Percentiles rank a stretch among this genome's conserved stretches.
Conservation (phyloP, 92 coral and sea anemone genomes). For the Palythoa caribaeorum region DNA sequence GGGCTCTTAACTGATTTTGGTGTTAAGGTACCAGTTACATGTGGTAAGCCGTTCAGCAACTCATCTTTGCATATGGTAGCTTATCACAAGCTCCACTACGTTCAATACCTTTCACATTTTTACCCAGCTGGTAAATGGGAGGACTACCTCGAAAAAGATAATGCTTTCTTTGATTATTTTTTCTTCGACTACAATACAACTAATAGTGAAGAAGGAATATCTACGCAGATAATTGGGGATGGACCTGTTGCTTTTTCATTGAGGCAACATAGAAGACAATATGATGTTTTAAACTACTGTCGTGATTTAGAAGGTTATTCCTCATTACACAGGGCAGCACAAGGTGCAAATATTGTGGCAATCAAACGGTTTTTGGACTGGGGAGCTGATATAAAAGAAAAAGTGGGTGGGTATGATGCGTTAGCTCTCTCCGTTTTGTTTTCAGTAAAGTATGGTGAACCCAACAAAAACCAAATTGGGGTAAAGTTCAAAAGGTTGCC, state of each 20-base stretch:
- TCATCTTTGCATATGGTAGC: constrained; percentile 59
- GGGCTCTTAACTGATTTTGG: constrained; percentile 42
- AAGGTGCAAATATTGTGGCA: constrained; percentile 71
- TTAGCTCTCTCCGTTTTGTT: constrained; percentile 39
- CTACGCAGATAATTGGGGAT: constrained; percentile 14
- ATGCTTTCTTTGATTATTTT: constrained; percentile 61
- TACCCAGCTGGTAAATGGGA: constrained; percentile 27
- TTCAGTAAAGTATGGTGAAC: constrained; percentile 2
- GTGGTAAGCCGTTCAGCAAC: constrained; percentile 16
- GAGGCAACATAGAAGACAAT: constrained; percentile 49
- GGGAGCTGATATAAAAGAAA: constrained; percentile 42
- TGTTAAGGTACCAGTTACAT: constrained; percentile 7
- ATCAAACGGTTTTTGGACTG: constrained; percentile 22
- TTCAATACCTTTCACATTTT: constrained; percentile 20
- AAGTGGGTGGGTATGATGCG: constrained; percentile 36
- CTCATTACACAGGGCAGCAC: constrained; percentile 67
- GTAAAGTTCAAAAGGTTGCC: background rate
- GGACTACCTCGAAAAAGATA: background rate
- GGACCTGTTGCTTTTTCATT: constrained; percentile 38
- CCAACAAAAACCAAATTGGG: background rate
- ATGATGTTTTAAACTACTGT: constrained; percentile 43
- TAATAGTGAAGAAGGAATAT: background rate
- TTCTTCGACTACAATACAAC: constrained; percentile 21
- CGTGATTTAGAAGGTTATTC: constrained; percentile 66
- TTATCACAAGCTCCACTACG: constrained; percentile 32